Percentiles rank a stretch among this genome's conserved stretches.
Evolutionary conservation across 2,797 vertebrate genomes (phyloP).

Genomic region (Cetoscarus ocellatus): DNA sequence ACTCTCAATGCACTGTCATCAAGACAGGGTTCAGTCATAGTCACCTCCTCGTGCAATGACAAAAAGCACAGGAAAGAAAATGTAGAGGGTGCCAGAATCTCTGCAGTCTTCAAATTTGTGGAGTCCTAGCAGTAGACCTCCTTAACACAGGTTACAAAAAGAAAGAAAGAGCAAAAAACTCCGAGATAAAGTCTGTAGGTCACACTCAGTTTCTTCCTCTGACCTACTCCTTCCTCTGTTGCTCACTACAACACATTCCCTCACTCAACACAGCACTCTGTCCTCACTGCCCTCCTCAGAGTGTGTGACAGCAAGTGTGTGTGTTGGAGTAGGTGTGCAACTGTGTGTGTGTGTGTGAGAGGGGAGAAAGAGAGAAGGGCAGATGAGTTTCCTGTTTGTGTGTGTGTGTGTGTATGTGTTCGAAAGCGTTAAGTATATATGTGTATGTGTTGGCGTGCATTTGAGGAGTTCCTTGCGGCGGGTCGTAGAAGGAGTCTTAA

Average conservation of each 20-base stretch:
- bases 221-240: constrained; percentile 55
- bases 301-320: constrained; percentile 48
- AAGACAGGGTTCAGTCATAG: constrained; percentile 44
- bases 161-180: constrained; percentile 7
- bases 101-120: constrained; percentile 43
- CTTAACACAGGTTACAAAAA: constrained; percentile 11
- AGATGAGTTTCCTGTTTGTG: constrained; percentile 34
- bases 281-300: constrained; percentile 63
- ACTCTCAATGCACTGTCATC: constrained; percentile 20
- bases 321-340: constrained; percentile 5
- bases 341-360: constrained; percentile 21
- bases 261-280: constrained; percentile 65
- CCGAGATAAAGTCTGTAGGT: constrained; percentile 42
- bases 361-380: constrained; percentile 41
- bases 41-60: constrained; percentile 65
- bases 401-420: constrained; percentile 17
- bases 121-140: constrained; percentile 28
- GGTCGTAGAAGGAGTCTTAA: constrained; percentile 84
- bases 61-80: constrained; percentile 32
- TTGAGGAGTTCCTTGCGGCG: constrained; percentile 65
- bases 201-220: constrained; percentile 54
- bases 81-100: constrained; percentile 24
- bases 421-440: constrained; percentile 12
- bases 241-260: constrained; percentile 61
- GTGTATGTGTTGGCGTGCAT: constrained; percentile 45